phyloP scores from a whole-genome alignment of 2,113 vertebrate species.

The Numenius arquata region DNA sequence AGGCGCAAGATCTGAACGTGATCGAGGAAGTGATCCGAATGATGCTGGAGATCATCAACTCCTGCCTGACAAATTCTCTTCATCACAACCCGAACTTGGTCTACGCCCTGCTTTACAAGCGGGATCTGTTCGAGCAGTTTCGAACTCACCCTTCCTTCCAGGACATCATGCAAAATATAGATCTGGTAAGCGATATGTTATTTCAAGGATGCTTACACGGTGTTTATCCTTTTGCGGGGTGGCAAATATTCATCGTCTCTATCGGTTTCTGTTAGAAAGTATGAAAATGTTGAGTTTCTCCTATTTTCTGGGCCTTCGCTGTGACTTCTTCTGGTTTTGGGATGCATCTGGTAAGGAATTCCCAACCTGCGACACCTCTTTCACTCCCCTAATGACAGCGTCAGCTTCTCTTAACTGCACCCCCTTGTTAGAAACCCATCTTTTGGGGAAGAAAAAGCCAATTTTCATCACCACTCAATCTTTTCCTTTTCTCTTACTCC shows the following conservation, averaged over 20 bases:
- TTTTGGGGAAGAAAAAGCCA: not conserved
- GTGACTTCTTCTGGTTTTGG: not conserved
- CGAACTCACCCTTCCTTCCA: slow-evolving; percentile 95
- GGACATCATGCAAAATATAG: slow-evolving; percentile 98
- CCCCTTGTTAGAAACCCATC: not conserved
- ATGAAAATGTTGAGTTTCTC: not conserved
- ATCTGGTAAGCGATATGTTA: slow-evolving; percentile 80
- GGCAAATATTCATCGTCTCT: not conserved
- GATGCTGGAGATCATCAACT: slow-evolving; percentile 99
- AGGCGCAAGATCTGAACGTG: slow-evolving; percentile 97
- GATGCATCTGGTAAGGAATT: not conserved
- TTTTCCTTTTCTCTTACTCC: not conserved
- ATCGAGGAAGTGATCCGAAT: slow-evolving; percentile 99
- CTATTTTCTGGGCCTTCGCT: not conserved
- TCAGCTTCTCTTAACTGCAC: not conserved
- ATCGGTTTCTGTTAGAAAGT: not conserved
- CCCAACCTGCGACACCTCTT: not conserved
- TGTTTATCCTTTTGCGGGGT: not conserved
- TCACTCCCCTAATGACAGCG: not conserved
- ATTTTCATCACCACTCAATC: not conserved
- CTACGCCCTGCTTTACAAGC: slow-evolving; percentile 94
- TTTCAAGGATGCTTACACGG: not conserved
- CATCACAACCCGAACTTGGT: slow-evolving; percentile 98
- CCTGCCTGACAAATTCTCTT: slow-evolving; percentile 91
- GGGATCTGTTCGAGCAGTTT: slow-evolving; percentile 98